A percentile compares a stretch with the other conserved stretches of the same genome.
phyloP scores from a whole-genome alignment of 35 echinoderm and acorn worm species.

The Ophiothrix spiculata region DNA sequence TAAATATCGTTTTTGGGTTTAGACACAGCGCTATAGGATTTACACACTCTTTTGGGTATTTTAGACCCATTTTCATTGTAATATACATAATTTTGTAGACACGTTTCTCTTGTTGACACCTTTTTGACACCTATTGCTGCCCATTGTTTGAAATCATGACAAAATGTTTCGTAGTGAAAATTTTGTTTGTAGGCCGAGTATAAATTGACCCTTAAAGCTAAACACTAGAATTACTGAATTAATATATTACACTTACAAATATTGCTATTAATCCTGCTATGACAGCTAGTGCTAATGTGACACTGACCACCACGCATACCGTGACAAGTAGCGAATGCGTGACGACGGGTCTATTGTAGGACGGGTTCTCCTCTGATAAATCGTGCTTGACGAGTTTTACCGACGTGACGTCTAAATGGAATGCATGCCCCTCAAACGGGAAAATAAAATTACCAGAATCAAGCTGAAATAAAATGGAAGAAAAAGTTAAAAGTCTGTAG shows the following conservation, averaged over 20 bases:
- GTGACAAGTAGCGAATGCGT: conserved; percentile 6
- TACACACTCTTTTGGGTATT: too few species aligned
- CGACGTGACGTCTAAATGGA: conserved; percentile 11
- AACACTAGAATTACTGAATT: not conserved
- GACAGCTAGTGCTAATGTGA: conserved; percentile 14
- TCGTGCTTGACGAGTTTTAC: conserved; percentile 11
- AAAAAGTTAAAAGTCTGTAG: too few species aligned
- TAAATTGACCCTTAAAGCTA: not conserved
- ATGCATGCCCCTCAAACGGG: not conserved
- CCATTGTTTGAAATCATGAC: too few species aligned
- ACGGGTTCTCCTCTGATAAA: not conserved
- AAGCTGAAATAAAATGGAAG: conserved; percentile 9
- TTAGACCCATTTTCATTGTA: too few species aligned
- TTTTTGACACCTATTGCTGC: too few species aligned
- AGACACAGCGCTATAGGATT: too few species aligned
- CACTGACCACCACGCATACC: conserved; percentile 23
- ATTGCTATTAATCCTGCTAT: conserved; percentile 14
- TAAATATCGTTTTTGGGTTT: too few species aligned
- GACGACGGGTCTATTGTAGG: not conserved
- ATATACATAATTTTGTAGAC: too few species aligned
- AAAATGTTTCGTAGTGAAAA: too few species aligned
- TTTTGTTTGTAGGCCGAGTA: too few species aligned
- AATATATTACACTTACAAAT: conserved; percentile 24
- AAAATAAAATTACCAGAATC: conserved; percentile 20
- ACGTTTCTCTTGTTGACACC: too few species aligned